Base-by-base conservation (phyloP, 2,113 vertebrate species). In the Tragelaphus strepsiceros region DNA sequence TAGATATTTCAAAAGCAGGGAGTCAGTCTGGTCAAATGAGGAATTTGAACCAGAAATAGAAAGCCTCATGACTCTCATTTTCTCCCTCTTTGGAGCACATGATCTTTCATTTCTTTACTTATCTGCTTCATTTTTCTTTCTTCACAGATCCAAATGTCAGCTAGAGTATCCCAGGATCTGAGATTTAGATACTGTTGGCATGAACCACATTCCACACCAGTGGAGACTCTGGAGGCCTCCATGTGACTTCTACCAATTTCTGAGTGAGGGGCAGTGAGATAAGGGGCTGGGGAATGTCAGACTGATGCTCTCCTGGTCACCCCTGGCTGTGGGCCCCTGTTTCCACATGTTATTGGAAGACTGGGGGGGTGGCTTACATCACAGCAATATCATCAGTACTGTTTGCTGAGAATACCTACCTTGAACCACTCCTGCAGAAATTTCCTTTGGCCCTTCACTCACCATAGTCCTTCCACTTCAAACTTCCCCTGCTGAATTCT, bases 391-490 rank as follows among this genome's bases (percentile, higher is more conserved):
- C 71, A 10, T 80, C 71, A 64, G 54, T 16, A 87, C 5, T 80
- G 86, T 61, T n/a, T 22, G 1, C 10, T 35, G 28, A 58, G 13
- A 51, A 80, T 88, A 84, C 16, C 26, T 92, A 84, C 24, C 26
- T 94, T 84, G 49, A 93, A 77, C 54, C 9, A 64, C 56, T 56
- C 7, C 49, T 92, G 51, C 94, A 39, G 77, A 94, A 71, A 85
- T 74, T 94, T 92, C 61, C 39, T 93, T 95, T 96, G 90, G 12
- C n/a, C 26, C 30, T 84, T 98, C 21, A 71, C 43, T 53, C 30
- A 74, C 30, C 89, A 21, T 87, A 91, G 28, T 58, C 28, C 56
- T 97, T 95, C 10, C 13, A 82, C 54, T 96, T 49, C 8, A 94
- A 28, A 92, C 22, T 82, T 94, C 49, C 30, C 26, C 77, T 86